Base-by-base conservation (phyloP, 2,797 vertebrate genomes). In the Alfaro cultratus region DNA sequence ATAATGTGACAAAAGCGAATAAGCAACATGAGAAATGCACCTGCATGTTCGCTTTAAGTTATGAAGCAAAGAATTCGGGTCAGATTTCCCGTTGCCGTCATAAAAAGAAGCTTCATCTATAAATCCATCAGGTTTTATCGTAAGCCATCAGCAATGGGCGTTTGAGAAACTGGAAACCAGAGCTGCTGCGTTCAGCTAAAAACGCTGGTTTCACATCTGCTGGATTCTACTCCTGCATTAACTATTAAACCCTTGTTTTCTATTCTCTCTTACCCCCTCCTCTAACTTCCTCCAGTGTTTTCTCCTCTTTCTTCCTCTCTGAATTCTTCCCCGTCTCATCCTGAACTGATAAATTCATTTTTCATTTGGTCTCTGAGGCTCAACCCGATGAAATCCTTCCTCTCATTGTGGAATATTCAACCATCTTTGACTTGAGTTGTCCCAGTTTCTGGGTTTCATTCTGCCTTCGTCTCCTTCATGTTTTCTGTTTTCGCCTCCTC, bases 171-270 rank as follows among this genome's bases (percentile, higher is more conserved):
- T 3, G 13, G 79, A 82, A 18, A 75, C 16, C 43, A 70, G 76
- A 77, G 82, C 70, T 79, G 83, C 55, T 79, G 76, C 0, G 57
- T 86, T 83, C 31, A 75, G 79, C 78, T 87, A 46, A 84, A 92
- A 89, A 85, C 78, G 76, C 84, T 79, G 86, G 83, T 91, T 87
- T 82, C 21, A 70, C n/a, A n/a, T 80, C 77, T 86, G 89, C 72
- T 81, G 74, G 83, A 76, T 86, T 86, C 76, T 79, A 74, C 79
- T 83, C 79, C 77, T 76, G 73, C 78, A 93, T 93, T 91, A 91
- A 91, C 67, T 91, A 91, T 93, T 92, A 89, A 91, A 92, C 82
- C 80, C 81, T 86, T 51, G 18, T 87, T 84, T 80, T 91, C 45
- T 74, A 72, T 89, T 87, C 86, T 81, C 79, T 79, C 49, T 83